Evolutionary conservation across 2,797 vertebrate genomes (phyloP).

Genomic region (Vireo griseus): DNA sequence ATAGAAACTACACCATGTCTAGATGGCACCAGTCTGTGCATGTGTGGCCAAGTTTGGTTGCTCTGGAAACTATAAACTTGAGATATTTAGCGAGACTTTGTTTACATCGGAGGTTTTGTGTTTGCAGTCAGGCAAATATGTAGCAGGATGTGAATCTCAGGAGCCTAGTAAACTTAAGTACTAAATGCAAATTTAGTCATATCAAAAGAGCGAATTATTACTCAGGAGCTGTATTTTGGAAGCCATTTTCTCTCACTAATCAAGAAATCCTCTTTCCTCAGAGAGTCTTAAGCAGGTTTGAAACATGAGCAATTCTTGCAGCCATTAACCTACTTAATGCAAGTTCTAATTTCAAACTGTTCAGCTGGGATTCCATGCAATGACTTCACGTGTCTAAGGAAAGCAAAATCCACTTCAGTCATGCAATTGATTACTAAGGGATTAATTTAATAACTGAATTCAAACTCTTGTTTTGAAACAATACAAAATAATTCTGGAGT

Average conservation of each 20-base stretch:
- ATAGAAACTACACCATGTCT: conserved; percentile 47
- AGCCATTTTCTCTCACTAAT: conserved; percentile 1
- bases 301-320: background rate
- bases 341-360: conserved; percentile 23
- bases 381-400: background rate
- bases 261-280: background rate
- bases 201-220: background rate
- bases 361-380: conserved; percentile 22
- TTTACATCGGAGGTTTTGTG: conserved; percentile 18
- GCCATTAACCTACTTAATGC: conserved; percentile 43
- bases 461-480: background rate
- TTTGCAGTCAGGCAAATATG: background rate
- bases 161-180: background rate
- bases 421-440: background rate
- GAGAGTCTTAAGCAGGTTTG: background rate
- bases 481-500: background rate
- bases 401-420: background rate
- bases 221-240: background rate
- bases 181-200: background rate
- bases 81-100: background rate
- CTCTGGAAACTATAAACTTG: conserved; percentile 52
- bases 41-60: conserved; percentile 26
- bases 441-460: background rate
- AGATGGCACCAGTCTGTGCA: background rate
- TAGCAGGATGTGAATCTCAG: background rate